These are phyloP conservation scores for Chrysolina haemoptera DNA, from an alignment of 2,888 invertebrate genomes.

Conservation along the genomic window DNA sequence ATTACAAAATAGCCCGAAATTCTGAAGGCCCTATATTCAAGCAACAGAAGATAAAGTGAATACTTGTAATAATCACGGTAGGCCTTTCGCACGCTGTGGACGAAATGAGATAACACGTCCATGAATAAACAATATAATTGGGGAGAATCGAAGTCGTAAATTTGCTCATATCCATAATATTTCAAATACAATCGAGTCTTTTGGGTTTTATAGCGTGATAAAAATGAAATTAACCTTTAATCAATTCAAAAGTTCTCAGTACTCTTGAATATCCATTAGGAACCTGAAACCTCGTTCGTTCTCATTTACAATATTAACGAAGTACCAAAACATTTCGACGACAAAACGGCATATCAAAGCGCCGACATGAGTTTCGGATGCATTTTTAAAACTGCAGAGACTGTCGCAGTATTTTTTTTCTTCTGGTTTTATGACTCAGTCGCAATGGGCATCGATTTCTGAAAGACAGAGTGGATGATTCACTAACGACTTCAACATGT, in stretches of 20 bases:
- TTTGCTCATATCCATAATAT: neutral
- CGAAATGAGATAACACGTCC: no score
- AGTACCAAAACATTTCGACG: slow-evolving; percentile 52
- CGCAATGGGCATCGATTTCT: no score
- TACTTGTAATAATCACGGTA: no score
- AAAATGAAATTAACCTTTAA: slow-evolving; percentile 19
- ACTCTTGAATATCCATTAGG: slow-evolving; percentile 29
- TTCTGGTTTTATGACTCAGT: slow-evolving; percentile 39
- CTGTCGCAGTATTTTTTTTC: slow-evolving; percentile 49
- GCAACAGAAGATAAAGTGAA: no score
- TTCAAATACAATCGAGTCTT: neutral
- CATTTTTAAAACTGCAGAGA: slow-evolving; percentile 57
- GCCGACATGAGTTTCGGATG: slow-evolving; percentile 30
- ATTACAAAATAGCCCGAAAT: no score
- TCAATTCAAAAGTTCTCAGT: slow-evolving; percentile 23
- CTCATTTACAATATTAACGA: slow-evolving; percentile 50
- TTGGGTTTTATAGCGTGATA: slow-evolving; percentile 25
- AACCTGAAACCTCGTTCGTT: slow-evolving; percentile 21
- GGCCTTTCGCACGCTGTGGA: no score
- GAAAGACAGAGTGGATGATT: no score
- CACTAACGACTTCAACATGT: no score
- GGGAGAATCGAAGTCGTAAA: neutral
- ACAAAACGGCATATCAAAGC: slow-evolving; percentile 44
- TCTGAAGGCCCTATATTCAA: no score
- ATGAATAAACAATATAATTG: no score